Evolutionary conservation across 1,140 invertebrate genomes (phyloP).

Genomic region (Helicoverpa armigera): DNA sequence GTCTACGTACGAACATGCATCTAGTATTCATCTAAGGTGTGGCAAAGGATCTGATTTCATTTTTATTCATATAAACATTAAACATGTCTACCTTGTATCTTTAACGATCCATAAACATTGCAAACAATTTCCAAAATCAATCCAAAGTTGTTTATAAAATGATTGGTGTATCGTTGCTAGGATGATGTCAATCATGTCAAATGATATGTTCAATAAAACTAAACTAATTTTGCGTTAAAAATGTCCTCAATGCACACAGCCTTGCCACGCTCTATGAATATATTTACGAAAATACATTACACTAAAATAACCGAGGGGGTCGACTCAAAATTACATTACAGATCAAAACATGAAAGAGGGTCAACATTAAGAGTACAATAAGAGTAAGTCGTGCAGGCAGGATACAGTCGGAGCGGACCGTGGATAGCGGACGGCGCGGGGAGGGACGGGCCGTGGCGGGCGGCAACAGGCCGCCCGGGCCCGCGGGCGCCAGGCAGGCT

Average conservation of each 20-base stretch:
- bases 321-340: slow-evolving; percentile 83
- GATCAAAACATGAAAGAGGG: slow-evolving; percentile 83
- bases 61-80: slow-evolving; percentile 74
- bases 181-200: slow-evolving; percentile 81
- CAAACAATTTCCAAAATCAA: slow-evolving; percentile 78
- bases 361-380: slow-evolving; percentile 82
- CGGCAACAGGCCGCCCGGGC: neutral
- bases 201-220: slow-evolving; percentile 80
- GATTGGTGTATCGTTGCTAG: slow-evolving; percentile 80
- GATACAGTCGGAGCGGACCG: slow-evolving; percentile 57
- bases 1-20: slow-evolving; percentile 76
- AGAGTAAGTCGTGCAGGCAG: slow-evolving; percentile 82
- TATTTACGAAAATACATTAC: slow-evolving; percentile 82
- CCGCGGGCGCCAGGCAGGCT: slow-evolving; percentile 63
- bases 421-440: slow-evolving; percentile 43
- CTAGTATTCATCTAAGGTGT: slow-evolving; percentile 85
- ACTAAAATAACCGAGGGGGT: slow-evolving; percentile 83
- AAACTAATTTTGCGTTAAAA: slow-evolving; percentile 85
- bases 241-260: slow-evolving; percentile 89
- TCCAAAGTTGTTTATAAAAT: slow-evolving; percentile 74
- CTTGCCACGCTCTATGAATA: slow-evolving; percentile 89
- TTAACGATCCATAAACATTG: slow-evolving; percentile 72
- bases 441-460: slow-evolving; percentile 24
- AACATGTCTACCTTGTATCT: slow-evolving; percentile 74
- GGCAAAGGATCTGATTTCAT: slow-evolving; percentile 85